These are phyloP conservation scores for Leptopilina drosophilae DNA, from an alignment of 2,888 invertebrate species.

Conservation along the genomic window DNA sequence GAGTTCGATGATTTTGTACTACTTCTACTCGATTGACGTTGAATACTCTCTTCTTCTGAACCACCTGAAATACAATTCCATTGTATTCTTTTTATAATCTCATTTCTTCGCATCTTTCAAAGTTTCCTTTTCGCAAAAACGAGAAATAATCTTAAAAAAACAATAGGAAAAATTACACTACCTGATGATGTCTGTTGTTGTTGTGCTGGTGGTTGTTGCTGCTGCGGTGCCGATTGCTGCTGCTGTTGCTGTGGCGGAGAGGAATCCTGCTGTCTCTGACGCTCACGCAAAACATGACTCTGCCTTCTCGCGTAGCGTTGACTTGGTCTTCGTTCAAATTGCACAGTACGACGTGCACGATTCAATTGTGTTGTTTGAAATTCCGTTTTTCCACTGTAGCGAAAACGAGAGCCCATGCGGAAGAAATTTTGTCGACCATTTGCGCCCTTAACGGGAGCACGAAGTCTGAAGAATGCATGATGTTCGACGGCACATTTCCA, in stretches of 20 bases:
- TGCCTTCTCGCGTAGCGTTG: slow-evolving; percentile 96
- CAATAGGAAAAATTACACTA: not conserved
- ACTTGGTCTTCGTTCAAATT: slow-evolving; percentile 97
- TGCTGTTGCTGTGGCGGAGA: slow-evolving; percentile 56
- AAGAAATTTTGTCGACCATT: slow-evolving; percentile 97
- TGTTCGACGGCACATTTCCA: slow-evolving; percentile 99
- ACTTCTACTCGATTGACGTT: slow-evolving; percentile 72
- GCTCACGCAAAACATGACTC: slow-evolving; percentile 90
- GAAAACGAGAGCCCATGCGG: slow-evolving; percentile 98
- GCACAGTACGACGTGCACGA: slow-evolving; percentile 93
- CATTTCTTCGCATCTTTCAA: too few relatives aligned
- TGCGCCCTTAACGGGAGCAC: slow-evolving; percentile 92
- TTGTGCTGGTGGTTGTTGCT: not conserved
- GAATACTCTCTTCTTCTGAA: slow-evolving; percentile 67
- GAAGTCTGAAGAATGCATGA: slow-evolving; percentile 98
- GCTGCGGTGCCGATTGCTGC: slow-evolving; percentile 59
- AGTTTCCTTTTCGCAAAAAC: too few relatives aligned
- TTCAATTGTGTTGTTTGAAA: slow-evolving; percentile 97
- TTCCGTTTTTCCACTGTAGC: slow-evolving; percentile 97
- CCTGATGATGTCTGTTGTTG: not conserved
- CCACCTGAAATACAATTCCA: slow-evolving; percentile 53
- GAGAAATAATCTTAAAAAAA: too few relatives aligned
- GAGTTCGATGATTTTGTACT: slow-evolving; percentile 77
- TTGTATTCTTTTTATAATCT: too few relatives aligned
- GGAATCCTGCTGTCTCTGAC: slow-evolving; percentile 81